These are phyloP conservation scores for Sialis lutaria DNA, from an alignment of 2,888 invertebrate species.

Conservation along the genomic window DNA sequence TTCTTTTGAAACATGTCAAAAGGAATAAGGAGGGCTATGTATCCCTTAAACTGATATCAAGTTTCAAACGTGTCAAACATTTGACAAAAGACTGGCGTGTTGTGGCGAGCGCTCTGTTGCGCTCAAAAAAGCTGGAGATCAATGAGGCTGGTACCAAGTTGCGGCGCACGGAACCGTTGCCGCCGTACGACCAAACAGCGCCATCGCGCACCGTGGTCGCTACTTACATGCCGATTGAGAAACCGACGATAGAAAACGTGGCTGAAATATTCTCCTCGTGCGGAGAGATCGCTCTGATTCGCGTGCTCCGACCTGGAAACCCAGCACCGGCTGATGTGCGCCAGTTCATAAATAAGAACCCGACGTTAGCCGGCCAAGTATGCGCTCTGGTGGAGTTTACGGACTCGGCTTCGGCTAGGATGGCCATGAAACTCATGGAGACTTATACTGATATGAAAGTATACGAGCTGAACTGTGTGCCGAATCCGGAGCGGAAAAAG, in stretches of 20 bases:
- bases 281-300: slow-evolving; percentile 77
- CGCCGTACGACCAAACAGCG: slow-evolving; percentile 81
- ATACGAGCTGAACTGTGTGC: slow-evolving; percentile 55
- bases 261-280: slow-evolving; percentile 76
- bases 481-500: slow-evolving; percentile 54
- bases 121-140: slow-evolving; percentile 66
- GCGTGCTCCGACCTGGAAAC: slow-evolving; percentile 77
- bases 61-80: slow-evolving; percentile 88
- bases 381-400: slow-evolving; percentile 87
- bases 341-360: slow-evolving; percentile 79
- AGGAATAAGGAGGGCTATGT: slow-evolving; percentile 93
- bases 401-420: slow-evolving; percentile 68
- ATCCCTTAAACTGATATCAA: slow-evolving; percentile 83
- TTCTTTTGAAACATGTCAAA: slow-evolving; percentile 84
- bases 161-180: slow-evolving; percentile 66
- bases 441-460: slow-evolving; percentile 45
- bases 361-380: slow-evolving; percentile 68
- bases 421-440: slow-evolving; percentile 55
- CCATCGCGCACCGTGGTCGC: slow-evolving; percentile 84
- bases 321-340: slow-evolving; percentile 81
- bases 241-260: slow-evolving; percentile 76
- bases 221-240: slow-evolving; percentile 67
- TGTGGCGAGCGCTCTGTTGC: slow-evolving; percentile 69
- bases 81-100: slow-evolving; percentile 87
- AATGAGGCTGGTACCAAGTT: slow-evolving; percentile 85